Evolutionary conservation across 37 sponge, comb jelly and placozoan genomes (phyloP).

Genomic region (Ianthella basta): DNA sequence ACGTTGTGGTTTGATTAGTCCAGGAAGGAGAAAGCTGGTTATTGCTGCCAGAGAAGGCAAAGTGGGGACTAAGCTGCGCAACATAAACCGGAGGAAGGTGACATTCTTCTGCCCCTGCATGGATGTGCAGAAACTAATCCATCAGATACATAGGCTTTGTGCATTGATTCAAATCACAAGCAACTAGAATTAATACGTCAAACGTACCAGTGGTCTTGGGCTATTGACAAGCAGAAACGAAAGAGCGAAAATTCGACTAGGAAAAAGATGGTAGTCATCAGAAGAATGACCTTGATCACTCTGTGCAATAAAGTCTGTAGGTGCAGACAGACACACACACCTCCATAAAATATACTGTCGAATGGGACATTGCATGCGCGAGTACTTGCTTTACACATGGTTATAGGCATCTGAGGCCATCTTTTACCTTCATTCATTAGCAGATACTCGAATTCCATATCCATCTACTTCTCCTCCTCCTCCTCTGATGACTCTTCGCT

Average conservation of each 20-base stretch:
- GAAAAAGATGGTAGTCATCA: constrained; percentile 27
- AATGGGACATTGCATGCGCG: not conserved
- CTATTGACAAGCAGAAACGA: constrained; percentile 12
- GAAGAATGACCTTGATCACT: not conserved
- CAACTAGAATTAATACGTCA: not conserved
- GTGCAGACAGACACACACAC: too few relatives aligned
- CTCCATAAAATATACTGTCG: not conserved
- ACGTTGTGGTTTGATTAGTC: not conserved
- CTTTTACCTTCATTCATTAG: not conserved
- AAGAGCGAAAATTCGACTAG: constrained; percentile 13
- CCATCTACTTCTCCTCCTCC: constrained; percentile 4
- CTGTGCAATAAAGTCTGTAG: too few relatives aligned
- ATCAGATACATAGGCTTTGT: too few relatives aligned
- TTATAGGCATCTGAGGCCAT: not conserved
- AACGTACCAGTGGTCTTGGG: constrained; percentile 33
- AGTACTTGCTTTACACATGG: not conserved
- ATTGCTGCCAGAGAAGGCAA: not conserved
- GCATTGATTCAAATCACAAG: not conserved
- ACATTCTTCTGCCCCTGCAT: not conserved
- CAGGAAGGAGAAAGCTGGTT: not conserved
- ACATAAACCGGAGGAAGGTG: not conserved
- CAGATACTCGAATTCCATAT: not conserved
- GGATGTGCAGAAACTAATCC: not conserved
- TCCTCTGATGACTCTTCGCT: not conserved
- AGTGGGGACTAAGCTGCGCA: not conserved